phyloP scores from a whole-genome alignment of 2,888 invertebrate species.

The Temnothorax unifasciatus region DNA sequence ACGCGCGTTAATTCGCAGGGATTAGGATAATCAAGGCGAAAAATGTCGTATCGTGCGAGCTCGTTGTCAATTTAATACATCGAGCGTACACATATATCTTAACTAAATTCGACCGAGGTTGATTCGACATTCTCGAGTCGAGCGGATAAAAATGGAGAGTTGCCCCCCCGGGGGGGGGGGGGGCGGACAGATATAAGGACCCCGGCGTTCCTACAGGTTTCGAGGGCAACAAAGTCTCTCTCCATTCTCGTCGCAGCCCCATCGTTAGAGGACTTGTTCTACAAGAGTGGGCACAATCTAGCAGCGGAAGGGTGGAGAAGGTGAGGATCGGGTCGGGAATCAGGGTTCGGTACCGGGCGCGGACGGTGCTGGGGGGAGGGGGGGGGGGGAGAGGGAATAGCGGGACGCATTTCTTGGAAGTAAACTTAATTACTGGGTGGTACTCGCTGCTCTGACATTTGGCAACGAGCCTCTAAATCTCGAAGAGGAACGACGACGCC shows the following conservation, averaged over 20 bases:
- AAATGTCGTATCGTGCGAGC: background rate
- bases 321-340: slow-evolving; percentile 46
- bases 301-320: slow-evolving; percentile 51
- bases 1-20: slow-evolving; percentile 13
- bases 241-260: slow-evolving; percentile 28
- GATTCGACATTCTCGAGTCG: background rate
- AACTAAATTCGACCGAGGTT: background rate
- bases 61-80: background rate
- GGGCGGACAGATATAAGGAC: background rate
- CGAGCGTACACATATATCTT: no score
- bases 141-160: background rate
- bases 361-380: background rate
- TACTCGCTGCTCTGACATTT: slow-evolving; percentile 78
- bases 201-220: slow-evolving; percentile 3
- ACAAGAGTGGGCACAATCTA: slow-evolving; percentile 62
- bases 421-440: slow-evolving; percentile 81
- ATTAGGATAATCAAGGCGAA: background rate
- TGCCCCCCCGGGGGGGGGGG: no score
- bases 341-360: background rate
- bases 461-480: slow-evolving; percentile 81
- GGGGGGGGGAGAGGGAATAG: background rate
- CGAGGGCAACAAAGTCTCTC: slow-evolving; percentile 24
- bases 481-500: slow-evolving; percentile 72
- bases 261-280: slow-evolving; percentile 70
- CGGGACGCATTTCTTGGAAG: slow-evolving; percentile 74